Percentiles rank a stretch among this genome's conserved stretches.
Conservation (phyloP, 1,140 invertebrate genomes). For the Branchinecta lindahli region DNA sequence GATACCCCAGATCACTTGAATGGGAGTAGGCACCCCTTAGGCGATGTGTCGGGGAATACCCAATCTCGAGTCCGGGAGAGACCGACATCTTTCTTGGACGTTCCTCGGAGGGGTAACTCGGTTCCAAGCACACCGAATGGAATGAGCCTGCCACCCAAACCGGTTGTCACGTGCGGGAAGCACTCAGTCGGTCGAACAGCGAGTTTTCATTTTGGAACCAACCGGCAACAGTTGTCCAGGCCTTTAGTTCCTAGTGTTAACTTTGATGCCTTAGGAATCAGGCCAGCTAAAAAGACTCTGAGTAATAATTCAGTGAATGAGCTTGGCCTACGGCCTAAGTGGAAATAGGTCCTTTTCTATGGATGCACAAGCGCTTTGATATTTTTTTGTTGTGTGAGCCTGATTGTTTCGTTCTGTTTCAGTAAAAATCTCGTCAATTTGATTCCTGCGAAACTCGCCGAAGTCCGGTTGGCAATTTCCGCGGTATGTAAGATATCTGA, state of each 20-base stretch:
- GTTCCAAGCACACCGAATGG: not conserved
- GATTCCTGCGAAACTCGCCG: too few species aligned
- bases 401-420: too few species aligned
- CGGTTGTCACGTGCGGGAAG: not conserved
- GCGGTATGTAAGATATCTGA: too few species aligned
- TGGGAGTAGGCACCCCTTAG: too few species aligned
- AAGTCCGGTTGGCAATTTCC: too few species aligned
- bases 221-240: not conserved
- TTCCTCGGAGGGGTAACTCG: not conserved
- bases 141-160: not conserved
- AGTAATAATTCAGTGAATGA: not conserved
- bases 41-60: not conserved
- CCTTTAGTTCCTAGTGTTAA: not conserved
- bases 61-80: not conserved
- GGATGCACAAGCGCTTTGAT: not conserved
- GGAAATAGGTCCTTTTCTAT: not conserved
- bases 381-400: not conserved
- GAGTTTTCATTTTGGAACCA: not conserved
- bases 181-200: not conserved
- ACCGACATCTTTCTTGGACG: not conserved
- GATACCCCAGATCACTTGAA: not conserved
- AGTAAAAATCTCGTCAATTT: too few species aligned
- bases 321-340: not conserved
- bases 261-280: not conserved
- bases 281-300: not conserved